Evolutionary conservation across 2,797 vertebrate species (phyloP).

Genomic region (Scolopax bukidnonensis): DNA sequence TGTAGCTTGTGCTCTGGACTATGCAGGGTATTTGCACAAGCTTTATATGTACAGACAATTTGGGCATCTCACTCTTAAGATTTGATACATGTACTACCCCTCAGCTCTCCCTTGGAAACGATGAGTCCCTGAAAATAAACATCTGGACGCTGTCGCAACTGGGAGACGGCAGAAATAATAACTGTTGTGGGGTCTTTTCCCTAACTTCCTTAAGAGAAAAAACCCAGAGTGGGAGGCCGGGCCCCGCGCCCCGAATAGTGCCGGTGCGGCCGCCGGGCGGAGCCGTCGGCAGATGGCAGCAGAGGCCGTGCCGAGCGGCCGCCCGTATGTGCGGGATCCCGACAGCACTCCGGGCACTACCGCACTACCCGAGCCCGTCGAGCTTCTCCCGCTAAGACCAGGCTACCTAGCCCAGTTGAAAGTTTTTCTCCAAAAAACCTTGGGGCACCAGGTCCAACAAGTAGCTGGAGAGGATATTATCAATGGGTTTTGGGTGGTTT

Average conservation of each 20-base stretch:
- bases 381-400: background rate
- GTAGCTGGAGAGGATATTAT: background rate
- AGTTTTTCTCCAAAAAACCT: no score
- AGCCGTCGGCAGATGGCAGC: conserved; percentile 65
- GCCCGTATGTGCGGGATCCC: no score
- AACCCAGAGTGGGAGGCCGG: no score
- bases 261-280: no score
- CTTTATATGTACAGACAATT: background rate
- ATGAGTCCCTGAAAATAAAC: background rate
- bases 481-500: background rate
- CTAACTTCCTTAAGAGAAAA: rapidly evolving
- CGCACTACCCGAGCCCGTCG: background rate
- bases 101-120: background rate
- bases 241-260: rapidly evolving
- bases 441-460: no score
- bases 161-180: rapidly evolving
- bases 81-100: background rate
- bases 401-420: rapidly evolving
- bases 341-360: background rate
- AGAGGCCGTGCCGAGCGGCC: conserved; percentile 3
- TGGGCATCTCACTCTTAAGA: background rate
- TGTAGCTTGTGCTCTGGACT: background rate
- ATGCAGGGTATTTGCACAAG: background rate
- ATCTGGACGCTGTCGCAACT: background rate
- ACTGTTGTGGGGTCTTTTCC: no score